These are phyloP conservation scores for Penaeus chinensis DNA, from an alignment of 1,140 invertebrate species.

Conservation along the genomic window DNA sequence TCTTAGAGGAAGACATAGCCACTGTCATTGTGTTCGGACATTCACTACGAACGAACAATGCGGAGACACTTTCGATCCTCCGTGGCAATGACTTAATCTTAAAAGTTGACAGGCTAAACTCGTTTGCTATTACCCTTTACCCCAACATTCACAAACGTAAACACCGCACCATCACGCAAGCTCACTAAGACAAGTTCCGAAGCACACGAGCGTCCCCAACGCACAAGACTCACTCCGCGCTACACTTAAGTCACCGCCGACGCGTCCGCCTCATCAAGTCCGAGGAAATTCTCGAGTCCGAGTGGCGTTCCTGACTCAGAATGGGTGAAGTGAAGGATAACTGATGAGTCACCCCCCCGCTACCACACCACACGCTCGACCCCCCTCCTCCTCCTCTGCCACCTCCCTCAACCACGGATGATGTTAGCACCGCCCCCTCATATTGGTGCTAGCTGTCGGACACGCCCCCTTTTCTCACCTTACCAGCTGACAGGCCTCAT, in stretches of 20 bases:
- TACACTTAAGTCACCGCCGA: background rate
- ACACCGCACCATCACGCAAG: too few relatives aligned
- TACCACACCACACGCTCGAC: background rate
- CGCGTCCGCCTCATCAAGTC: constrained; percentile 3
- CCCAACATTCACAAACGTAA: too few relatives aligned
- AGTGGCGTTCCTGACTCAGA: constrained; percentile 41
- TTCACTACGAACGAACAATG: constrained; percentile 13
- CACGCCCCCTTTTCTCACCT: constrained; percentile 59
- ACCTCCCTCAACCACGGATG: constrained; percentile 35
- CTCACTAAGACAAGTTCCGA: too few relatives aligned
- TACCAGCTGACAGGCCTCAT: constrained; percentile 39
- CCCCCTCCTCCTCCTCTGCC: constrained; percentile 19
- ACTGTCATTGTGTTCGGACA: constrained; percentile 54
- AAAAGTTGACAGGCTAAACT: too few relatives aligned
- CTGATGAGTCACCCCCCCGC: constrained; percentile 31
- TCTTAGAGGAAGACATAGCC: constrained; percentile 58
- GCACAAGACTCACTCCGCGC: too few relatives aligned
- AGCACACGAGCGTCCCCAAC: too few relatives aligned
- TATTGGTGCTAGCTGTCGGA: constrained; percentile 34
- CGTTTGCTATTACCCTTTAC: too few relatives aligned
- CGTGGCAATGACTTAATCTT: too few relatives aligned
- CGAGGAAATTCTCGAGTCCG: constrained; percentile 18
- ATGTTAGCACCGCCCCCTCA: constrained; percentile 53
- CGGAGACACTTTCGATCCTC: background rate
- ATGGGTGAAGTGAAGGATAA: constrained; percentile 47